Evolutionary conservation across 2,888 invertebrate species (phyloP).

Genomic region (Lepidochrysops patricia): DNA sequence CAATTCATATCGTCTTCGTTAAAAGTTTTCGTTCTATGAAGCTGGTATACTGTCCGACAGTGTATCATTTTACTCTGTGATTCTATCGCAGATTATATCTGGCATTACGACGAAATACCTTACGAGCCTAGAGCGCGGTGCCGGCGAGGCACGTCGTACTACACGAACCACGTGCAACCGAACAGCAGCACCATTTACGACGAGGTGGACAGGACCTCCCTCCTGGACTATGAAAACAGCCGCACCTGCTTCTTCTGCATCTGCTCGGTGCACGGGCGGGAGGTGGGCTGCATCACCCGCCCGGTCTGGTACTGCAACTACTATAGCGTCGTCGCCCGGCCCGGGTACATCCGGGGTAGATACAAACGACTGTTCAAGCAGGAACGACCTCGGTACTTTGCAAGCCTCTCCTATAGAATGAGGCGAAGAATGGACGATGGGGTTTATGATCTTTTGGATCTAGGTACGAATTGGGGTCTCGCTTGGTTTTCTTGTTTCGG

Average conservation of each 20-base stretch:
- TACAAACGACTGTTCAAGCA: slow-evolving; percentile 40
- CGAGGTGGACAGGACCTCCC: slow-evolving; percentile 33
- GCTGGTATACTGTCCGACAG: too few relatives aligned
- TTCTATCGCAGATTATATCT: slow-evolving; percentile 48
- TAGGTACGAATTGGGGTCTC: slow-evolving; percentile 33
- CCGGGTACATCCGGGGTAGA: slow-evolving; percentile 30
- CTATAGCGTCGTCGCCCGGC: slow-evolving; percentile 33
- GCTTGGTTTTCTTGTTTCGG: background rate
- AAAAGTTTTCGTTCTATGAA: too few relatives aligned
- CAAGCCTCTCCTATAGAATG: slow-evolving; percentile 46
- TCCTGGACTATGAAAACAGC: slow-evolving; percentile 39
- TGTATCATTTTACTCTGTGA: background rate
- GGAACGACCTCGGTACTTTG: slow-evolving; percentile 50
- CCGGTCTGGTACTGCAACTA: slow-evolving; percentile 48
- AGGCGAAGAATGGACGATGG: slow-evolving; percentile 56
- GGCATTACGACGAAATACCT: slow-evolving; percentile 62
- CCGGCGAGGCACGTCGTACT: slow-evolving; percentile 46
- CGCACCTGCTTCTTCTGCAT: slow-evolving; percentile 48
- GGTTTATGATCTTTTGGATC: slow-evolving; percentile 42
- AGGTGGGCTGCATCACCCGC: slow-evolving; percentile 39
- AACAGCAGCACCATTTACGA: slow-evolving; percentile 45
- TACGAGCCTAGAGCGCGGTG: slow-evolving; percentile 44
- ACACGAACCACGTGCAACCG: slow-evolving; percentile 42
- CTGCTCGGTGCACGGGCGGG: slow-evolving; percentile 36
- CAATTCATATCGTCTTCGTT: too few relatives aligned